Conservation (phyloP, 2,797 vertebrate species). For the Phoebastria nigripes region DNA sequence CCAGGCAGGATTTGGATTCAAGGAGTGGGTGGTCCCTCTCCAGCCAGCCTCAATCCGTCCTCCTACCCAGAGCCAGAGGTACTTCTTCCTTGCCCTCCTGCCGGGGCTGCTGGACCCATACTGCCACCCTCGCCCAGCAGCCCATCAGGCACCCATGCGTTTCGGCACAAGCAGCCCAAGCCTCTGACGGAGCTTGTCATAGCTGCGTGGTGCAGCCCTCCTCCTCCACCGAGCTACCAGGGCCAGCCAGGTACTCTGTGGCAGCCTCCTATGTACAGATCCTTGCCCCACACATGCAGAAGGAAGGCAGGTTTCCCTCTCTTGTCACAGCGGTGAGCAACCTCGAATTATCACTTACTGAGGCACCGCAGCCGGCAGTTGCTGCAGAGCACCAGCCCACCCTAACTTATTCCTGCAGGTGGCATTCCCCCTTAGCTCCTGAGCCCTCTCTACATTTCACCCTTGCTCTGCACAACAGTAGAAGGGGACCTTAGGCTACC, state of each 20-base stretch:
- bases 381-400: not conserved
- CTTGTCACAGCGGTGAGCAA: not conserved
- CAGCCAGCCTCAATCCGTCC: not conserved
- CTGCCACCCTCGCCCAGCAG: not conserved
- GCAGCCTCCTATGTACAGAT: not conserved
- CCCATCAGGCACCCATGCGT: not conserved
- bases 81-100: not conserved
- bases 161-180: not conserved
- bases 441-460: not conserved
- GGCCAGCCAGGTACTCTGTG: not conserved
- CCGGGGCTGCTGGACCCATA: not conserved
- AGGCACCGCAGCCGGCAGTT: not conserved
- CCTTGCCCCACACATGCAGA: accelerated
- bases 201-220: not conserved
- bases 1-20: not conserved
- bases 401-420: not conserved
- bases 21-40: not conserved
- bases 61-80: not conserved
- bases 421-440: not conserved
- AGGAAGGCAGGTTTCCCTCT: not conserved
- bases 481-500: not conserved
- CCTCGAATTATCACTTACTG: not conserved
- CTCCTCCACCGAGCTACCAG: not conserved
- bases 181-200: not conserved
- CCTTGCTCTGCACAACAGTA: not conserved